phyloP scores from a whole-genome alignment of 2,888 invertebrate species.

The Lepidochrysops patricia region DNA sequence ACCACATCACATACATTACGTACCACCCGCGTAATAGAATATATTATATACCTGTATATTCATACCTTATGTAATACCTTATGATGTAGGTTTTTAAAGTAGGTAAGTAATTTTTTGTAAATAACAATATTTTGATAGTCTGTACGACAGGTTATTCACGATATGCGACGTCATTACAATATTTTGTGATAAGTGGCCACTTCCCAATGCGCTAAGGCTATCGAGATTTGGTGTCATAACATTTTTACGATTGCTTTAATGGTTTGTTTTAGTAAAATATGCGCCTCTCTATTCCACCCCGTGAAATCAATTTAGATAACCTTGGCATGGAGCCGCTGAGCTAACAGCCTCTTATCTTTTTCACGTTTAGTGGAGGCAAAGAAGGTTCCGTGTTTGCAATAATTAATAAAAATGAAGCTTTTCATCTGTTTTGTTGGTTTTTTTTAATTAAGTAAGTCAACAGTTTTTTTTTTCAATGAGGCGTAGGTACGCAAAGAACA shows the following conservation, averaged over 20 bases:
- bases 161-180: no score
- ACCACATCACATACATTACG: no score
- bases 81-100: no score
- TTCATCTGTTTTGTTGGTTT: not conserved
- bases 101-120: no score
- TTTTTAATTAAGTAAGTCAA: not conserved
- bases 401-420: not conserved
- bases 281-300: not conserved
- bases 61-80: no score
- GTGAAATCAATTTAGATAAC: conserved; percentile 7
- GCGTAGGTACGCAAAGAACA: no score
- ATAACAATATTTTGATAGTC: no score
- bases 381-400: not conserved
- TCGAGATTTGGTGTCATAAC: conserved; percentile 6
- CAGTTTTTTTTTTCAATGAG: not conserved
- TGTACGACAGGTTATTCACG: no score
- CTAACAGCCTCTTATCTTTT: not conserved
- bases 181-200: no score
- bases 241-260: conserved; percentile 7
- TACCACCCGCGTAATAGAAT: no score
- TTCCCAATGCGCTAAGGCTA: not conserved
- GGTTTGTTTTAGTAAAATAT: conserved; percentile 1
- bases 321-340: not conserved
- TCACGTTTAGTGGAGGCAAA: not conserved
- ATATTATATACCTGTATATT: no score